Evolutionary conservation across 1,140 invertebrate species (phyloP).

Genomic region (Muscidifurax raptorellus): DNA sequence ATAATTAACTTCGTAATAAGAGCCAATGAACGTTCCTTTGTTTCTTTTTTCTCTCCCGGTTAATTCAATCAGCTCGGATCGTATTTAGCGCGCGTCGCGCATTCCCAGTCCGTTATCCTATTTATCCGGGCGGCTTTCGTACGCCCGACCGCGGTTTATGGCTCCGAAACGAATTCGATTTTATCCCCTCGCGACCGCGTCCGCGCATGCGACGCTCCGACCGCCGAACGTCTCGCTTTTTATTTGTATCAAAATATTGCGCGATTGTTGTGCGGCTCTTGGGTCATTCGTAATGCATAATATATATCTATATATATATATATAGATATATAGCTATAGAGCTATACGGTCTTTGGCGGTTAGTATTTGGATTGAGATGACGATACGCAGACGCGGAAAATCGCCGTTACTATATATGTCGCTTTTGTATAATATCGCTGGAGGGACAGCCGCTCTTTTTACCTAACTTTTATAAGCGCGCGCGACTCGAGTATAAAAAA

Average conservation of each 20-base stretch:
- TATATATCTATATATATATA: no score
- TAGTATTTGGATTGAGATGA: no score
- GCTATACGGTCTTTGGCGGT: no score
- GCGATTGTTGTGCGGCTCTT: no score
- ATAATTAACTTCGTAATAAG: background rate
- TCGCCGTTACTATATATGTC: no score
- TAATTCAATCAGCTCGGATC: conserved; percentile 35
- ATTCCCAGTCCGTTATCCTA: conserved; percentile 9
- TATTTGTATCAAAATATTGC: no score
- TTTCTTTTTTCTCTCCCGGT: background rate
- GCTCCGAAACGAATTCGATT: background rate
- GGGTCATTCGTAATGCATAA: no score
- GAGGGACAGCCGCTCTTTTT: conserved; percentile 20
- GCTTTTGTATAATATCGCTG: background rate
- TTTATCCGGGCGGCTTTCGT: conserved; percentile 16
- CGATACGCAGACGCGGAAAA: background rate
- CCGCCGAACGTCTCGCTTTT: no score
- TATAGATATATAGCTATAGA: no score
- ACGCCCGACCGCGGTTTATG: background rate
- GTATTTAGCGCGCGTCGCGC: conserved; percentile 6
- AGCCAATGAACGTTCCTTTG: background rate
- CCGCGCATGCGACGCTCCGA: no score
- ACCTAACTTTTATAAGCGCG: conserved; percentile 28
- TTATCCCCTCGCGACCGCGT: background rate
- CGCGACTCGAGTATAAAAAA: conserved; percentile 39